Percentiles rank a stretch among this genome's conserved stretches.
Evolutionary conservation across 2,797 vertebrate genomes (phyloP).

Genomic region (Hydrophis major): DNA sequence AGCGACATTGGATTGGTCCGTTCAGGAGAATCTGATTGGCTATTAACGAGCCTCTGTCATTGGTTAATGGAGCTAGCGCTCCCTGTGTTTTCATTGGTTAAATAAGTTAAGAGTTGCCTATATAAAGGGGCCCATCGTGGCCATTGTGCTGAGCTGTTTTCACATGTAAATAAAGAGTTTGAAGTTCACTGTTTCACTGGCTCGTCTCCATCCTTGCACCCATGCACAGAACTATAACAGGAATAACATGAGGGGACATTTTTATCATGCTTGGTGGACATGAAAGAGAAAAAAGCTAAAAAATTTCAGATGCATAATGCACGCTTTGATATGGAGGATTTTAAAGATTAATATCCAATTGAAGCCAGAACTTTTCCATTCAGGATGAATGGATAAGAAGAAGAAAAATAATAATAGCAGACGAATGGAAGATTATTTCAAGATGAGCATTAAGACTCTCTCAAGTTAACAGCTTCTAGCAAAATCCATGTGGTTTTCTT

Average conservation of each 20-base stretch:
- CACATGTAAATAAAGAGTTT: no score
- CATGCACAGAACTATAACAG: no score
- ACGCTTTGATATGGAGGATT: background rate
- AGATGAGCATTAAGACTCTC: background rate
- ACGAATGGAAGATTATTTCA: background rate
- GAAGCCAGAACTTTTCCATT: background rate
- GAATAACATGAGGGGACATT: background rate
- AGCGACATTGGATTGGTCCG: no score
- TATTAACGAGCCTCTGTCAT: no score
- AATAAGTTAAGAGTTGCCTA: no score
- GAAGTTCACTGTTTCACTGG: no score
- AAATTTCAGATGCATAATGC: background rate
- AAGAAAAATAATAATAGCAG: background rate
- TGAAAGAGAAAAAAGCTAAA: background rate
- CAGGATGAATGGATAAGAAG: background rate
- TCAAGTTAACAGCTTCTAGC: background rate
- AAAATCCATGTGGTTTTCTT: background rate
- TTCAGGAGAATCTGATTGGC: no score
- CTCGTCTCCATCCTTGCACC: no score
- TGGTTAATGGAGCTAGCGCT: no score
- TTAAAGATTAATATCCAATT: background rate
- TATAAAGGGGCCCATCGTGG: no score
- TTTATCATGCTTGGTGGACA: background rate
- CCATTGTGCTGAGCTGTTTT: no score
- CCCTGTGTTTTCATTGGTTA: no score